Base-by-base conservation (phyloP, 1,140 invertebrate species). In the Drosophila sechellia region DNA sequence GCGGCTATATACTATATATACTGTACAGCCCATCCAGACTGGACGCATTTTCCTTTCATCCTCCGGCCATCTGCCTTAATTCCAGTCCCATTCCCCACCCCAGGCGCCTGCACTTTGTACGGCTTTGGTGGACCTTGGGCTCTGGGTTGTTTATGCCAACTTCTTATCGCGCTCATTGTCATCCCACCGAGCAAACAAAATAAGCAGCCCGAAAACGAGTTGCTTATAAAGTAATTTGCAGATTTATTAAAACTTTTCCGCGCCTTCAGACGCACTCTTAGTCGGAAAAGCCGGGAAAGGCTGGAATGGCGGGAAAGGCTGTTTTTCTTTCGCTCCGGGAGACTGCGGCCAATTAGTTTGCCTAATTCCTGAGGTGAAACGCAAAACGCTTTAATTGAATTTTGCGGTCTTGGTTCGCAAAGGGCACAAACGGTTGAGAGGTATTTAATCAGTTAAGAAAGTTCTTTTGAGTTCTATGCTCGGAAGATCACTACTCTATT, bases 201-300 rank as follows among this genome's bases (percentile, higher is more conserved):
- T 68, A 64, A 60, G 70, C 58, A 42, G 34, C 45, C 58, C 43
- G 37, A 53, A 63, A 63, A 46, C 48, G 76, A 80, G 77, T 89
- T 77, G 76, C 84, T 89, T 87, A 77, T 84, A 80, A 89, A 87
- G 84, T 84, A 87, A 87, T 87, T 87, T 87, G 72, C 77, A 58
- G 61, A 87, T 87, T 87, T 87, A 89, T 87, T 80, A 87, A 87
- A 87, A 87, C 48, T 87, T 85, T 79, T 71, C 42, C 46, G 71
- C 76, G 79, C 79, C 70, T 81, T 75, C 85, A 61, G 54, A 75
- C 63, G 77, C 69, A 37, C 42, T 57, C 46, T 64, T 55, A 49
- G 61, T 86, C 75, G 69, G 45, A 17, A 25, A 46, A 25, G 31
- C 6, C 6, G 27, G 6, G 27, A 31, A 31, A 31, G 6, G 1